These are phyloP conservation scores for Trachelus iudaicus DNA, from an alignment of 2,888 invertebrate species.

Conservation along the genomic window DNA sequence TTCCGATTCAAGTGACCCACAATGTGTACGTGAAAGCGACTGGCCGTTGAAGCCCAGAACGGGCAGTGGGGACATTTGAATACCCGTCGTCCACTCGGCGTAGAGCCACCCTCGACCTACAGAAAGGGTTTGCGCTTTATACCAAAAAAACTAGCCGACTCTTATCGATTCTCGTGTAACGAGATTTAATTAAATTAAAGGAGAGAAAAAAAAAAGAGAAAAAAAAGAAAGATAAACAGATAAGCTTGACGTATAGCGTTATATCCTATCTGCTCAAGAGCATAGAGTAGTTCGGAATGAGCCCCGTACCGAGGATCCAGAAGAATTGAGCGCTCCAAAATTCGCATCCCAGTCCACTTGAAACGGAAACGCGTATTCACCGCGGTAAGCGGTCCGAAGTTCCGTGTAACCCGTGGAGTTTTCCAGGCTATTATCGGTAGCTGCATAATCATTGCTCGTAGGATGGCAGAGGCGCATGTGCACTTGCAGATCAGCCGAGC, in stretches of 20 bases:
- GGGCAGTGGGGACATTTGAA: conserved; percentile 94
- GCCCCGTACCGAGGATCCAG: conserved; percentile 56
- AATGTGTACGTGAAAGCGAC: conserved; percentile 92
- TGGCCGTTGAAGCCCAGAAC: conserved; percentile 93
- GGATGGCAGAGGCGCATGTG: conserved; percentile 78
- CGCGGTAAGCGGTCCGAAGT: conserved; percentile 43
- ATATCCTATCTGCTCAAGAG: conserved; percentile 1
- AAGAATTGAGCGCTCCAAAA: conserved; percentile 53
- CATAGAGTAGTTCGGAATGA: background rate
- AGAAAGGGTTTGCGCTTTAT: conserved; percentile 39
- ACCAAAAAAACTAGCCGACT: background rate
- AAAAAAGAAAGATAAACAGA: conserved; percentile 21
- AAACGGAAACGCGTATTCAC: conserved; percentile 56
- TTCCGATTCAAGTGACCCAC: conserved; percentile 93
- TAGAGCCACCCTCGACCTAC: conserved; percentile 55
- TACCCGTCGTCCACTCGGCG: conserved; percentile 70
- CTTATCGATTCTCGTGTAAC: background rate
- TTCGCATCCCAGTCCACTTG: conserved; percentile 58
- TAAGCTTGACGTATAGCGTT: conserved; percentile 11
- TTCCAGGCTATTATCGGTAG: conserved; percentile 32
- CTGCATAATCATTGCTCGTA: conserved; percentile 33
- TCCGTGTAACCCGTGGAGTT: conserved; percentile 47
- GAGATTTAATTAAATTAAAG: conserved; percentile 8
- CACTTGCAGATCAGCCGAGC: conserved; percentile 79
- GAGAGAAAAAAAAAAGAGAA: conserved; percentile 6